Conservation (phyloP, 2,797 vertebrate genomes). For the Mionectes olivaceus region DNA sequence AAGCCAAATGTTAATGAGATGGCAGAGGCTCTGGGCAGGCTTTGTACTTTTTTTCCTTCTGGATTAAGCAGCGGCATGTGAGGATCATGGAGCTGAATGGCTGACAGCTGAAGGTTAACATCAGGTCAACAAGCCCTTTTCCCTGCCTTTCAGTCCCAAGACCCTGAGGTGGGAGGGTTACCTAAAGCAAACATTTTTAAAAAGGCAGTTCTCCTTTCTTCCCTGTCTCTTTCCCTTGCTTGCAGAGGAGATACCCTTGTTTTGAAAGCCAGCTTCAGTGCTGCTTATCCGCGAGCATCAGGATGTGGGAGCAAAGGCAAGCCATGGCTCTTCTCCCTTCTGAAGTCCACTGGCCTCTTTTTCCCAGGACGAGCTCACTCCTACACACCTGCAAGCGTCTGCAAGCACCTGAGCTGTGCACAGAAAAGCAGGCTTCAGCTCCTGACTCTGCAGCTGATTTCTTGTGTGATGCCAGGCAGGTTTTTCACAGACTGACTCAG, state of each 20-base stretch:
- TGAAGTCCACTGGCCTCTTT: background rate
- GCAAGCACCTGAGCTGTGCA: background rate
- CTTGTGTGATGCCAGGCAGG: background rate
- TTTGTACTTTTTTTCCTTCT: constrained; percentile 29
- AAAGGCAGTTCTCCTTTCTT: background rate
- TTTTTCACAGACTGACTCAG: constrained; percentile 18
- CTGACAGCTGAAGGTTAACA: constrained; percentile 37
- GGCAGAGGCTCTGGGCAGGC: constrained; percentile 19
- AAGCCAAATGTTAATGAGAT: constrained; percentile 49
- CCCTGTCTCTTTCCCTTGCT: background rate
- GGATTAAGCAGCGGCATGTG: constrained; percentile 44
- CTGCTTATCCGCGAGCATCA: background rate
- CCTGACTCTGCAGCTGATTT: background rate
- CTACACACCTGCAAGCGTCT: background rate
- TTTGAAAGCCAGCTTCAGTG: background rate
- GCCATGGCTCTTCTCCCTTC: background rate
- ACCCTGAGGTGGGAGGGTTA: background rate
- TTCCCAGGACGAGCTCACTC: background rate
- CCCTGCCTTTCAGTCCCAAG: background rate
- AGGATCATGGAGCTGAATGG: constrained; percentile 25
- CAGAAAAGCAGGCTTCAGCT: background rate
- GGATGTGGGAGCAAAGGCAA: background rate
- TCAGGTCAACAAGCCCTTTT: constrained; percentile 43
- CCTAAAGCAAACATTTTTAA: background rate
- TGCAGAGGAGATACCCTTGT: background rate